Base-by-base conservation (phyloP, 2,113 vertebrate species). In the Tor tambroides region DNA sequence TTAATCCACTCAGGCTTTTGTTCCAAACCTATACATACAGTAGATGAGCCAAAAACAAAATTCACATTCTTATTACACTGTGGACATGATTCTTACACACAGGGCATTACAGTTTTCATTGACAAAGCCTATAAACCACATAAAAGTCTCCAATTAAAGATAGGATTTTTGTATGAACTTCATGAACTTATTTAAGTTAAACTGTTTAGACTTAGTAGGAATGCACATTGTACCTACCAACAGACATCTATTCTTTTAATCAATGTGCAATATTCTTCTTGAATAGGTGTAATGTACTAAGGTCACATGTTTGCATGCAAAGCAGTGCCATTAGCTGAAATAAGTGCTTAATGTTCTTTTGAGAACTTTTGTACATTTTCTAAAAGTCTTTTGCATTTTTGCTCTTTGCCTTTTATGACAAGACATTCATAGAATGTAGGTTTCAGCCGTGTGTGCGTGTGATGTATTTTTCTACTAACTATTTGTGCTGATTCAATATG, bases 261-360 rank as follows among this genome's bases (percentile, higher is more conserved):
- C 76, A 72, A 88, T 85, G 90, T 91, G 87, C 85, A 83, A 83
- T 90, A 84, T 91, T 85, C 86, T 59, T 90, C 81, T 84, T 86
- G 51, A 84, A 78, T 91, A 17, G 89, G 75, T 90, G 83, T 90
- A 91, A 59, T 88, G 84, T 86, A 75, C 83, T 72, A 69, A 54
- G 46, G n/a, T 49, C 88, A 61, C 23, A 90, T 87, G 88, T 91
- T 89, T 94, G 94, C 94, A 93, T 94, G 92, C 89, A 74, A 54
- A 86, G 88, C 89, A 90, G 89, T 93, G 85, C 88, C 86, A 87
- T 79, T 77, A 87, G 83, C 51, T 72, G 49, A 89, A 56, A 35
- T 77, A 91, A 85, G 83, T 90, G 80, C 84, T 87, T 86, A 38
- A 79, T 87, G 87, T 86, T 83, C 79, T 80, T 65, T 65, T 43